phyloP scores from a whole-genome alignment of 2,888 invertebrate species.

The Calephelis perditalis region DNA sequence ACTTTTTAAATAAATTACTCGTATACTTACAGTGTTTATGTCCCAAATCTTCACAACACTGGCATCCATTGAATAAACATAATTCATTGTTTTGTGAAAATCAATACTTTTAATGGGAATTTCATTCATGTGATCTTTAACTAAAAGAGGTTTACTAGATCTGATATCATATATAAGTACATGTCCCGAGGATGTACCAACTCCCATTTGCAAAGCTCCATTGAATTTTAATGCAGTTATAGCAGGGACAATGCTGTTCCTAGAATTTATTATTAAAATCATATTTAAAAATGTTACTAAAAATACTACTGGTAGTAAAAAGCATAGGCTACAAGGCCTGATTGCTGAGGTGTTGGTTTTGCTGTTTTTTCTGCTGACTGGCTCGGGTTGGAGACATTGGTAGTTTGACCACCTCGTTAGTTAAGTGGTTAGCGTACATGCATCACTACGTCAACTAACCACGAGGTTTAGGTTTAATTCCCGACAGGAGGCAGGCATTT shows the following conservation, averaged over 20 bases:
- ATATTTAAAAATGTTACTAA: too few species aligned
- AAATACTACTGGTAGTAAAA: too few species aligned
- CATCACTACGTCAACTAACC: too few species aligned
- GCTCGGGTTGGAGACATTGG: too few species aligned
- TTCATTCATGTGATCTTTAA: slow-evolving; percentile 97
- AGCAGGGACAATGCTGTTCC: slow-evolving; percentile 82
- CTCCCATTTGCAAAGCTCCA: slow-evolving; percentile 87
- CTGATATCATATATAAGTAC: slow-evolving; percentile 96
- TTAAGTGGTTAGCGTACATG: too few species aligned
- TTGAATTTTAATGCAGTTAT: slow-evolving; percentile 89
- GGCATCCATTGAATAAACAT: slow-evolving; percentile 93
- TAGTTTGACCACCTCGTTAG: too few species aligned
- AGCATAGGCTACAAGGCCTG: too few species aligned
- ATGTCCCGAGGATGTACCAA: slow-evolving; percentile 96
- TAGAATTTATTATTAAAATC: slow-evolving; percentile 43
- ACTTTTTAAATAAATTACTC: too few species aligned
- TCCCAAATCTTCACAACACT: slow-evolving; percentile 95
- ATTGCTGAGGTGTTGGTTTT: too few species aligned
- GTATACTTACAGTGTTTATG: slow-evolving; percentile 82
- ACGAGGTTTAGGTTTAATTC: too few species aligned
- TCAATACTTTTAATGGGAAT: slow-evolving; percentile 92
- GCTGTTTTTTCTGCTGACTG: too few species aligned
- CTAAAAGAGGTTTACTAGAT: slow-evolving; percentile 89
- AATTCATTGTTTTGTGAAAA: slow-evolving; percentile 88
- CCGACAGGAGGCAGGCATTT: too few species aligned